Evolutionary conservation across 1,140 invertebrate species (phyloP).

Genomic region (Neocloeon triangulifer): DNA sequence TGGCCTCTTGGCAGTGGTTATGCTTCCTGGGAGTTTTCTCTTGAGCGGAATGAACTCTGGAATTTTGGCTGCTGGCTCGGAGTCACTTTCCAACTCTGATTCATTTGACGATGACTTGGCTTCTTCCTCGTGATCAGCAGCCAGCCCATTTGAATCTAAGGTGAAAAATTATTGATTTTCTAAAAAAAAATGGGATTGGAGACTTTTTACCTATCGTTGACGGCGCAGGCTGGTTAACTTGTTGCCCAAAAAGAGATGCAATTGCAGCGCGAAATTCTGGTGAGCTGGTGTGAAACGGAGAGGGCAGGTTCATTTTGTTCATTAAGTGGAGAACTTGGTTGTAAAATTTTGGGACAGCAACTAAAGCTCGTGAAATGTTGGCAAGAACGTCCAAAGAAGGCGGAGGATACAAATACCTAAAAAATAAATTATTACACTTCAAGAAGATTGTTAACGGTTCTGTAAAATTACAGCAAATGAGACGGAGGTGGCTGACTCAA

Average conservation of each 20-base stretch:
- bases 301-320: constrained; percentile 83
- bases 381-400: constrained; percentile 44
- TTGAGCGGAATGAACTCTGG: constrained; percentile 25
- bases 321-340: constrained; percentile 74
- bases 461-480: no score
- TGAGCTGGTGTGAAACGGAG: constrained; percentile 40
- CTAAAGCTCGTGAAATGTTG: constrained; percentile 54
- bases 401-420: constrained; percentile 51
- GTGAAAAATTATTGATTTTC: no score
- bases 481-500: constrained; percentile 48
- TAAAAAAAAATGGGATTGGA: no score
- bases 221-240: no score
- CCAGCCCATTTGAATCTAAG: no score
- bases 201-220: no score
- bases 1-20: constrained; percentile 32
- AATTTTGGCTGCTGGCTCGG: constrained; percentile 18
- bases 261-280: constrained; percentile 6
- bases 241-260: constrained; percentile 8
- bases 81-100: constrained; percentile 60
- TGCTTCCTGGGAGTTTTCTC: constrained; percentile 25
- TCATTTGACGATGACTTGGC: constrained; percentile 37
- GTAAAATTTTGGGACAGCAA: constrained; percentile 59
- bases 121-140: no score
- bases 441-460: no score
- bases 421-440: no score